These are phyloP conservation scores for Acronicta leporina DNA, from an alignment of 2,888 invertebrate genomes.

Conservation along the genomic window DNA sequence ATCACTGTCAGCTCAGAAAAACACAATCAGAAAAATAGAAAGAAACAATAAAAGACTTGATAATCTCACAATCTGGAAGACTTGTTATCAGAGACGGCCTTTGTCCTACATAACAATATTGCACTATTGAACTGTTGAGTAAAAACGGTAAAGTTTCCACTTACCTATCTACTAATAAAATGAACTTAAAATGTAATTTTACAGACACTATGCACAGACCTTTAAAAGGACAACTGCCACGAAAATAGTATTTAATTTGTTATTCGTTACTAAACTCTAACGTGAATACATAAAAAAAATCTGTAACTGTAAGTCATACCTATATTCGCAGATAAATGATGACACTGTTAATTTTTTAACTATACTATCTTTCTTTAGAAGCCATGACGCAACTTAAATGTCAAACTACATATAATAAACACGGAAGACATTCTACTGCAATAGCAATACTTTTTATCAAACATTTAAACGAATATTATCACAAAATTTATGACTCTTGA, in stretches of 20 bases:
- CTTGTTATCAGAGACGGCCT: background rate
- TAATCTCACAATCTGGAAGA: too few relatives aligned
- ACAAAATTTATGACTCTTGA: conserved; percentile 11
- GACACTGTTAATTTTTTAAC: conserved; percentile 6
- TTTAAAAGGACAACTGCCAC: too few relatives aligned
- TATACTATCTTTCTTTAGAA: conserved; percentile 1
- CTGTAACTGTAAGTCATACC: conserved; percentile 9
- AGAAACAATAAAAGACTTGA: too few relatives aligned
- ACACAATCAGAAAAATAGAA: too few relatives aligned
- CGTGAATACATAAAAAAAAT: too few relatives aligned
- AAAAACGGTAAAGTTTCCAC: too few relatives aligned
- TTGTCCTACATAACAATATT: background rate
- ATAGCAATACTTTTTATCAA: conserved; percentile 30
- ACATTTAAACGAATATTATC: conserved; percentile 14
- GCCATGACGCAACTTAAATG: conserved; percentile 1
- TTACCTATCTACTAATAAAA: background rate
- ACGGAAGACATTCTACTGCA: conserved; percentile 10
- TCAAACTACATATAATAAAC: background rate
- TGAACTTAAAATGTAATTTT: background rate
- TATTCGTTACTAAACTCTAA: too few relatives aligned
- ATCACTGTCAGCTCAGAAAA: too few relatives aligned
- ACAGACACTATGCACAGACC: too few relatives aligned
- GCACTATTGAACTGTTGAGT: too few relatives aligned
- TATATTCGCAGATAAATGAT: conserved; percentile 1
- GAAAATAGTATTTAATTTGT: too few relatives aligned